Evolutionary conservation across 2,888 invertebrate genomes (phyloP), one percentile per base, ranked within the genome.

Genomic region (Camptogramma bilineatum): DNA sequence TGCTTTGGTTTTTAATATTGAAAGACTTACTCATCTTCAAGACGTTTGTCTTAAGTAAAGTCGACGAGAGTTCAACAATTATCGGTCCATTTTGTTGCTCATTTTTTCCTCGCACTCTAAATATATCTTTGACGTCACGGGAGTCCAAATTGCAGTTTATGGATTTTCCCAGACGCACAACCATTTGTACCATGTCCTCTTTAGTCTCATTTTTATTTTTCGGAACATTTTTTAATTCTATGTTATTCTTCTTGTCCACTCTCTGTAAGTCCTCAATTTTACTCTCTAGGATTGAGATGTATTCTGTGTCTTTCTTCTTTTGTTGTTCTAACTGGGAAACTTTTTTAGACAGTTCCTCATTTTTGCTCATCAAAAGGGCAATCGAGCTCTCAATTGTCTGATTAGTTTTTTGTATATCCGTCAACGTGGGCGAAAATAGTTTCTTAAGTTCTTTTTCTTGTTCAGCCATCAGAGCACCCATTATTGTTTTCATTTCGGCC

Each of bases 381-480:
- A 53, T 53, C 1, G 39, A 53, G 13, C 13, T 42, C 19, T 53
- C 42, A 19, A 53, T 53, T 13, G 19, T 34, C 10, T 21, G 42
- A 18, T 42, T 53, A 1, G 52, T 53, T 53, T 53, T 53, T 42
- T 53, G 18, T 13, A 53, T 39, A 1, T 53, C 42, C 10, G 18
- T 4, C 19, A 53, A 18, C 1, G 52, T 53, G 0, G 52, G 52
- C 1, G 34, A 31, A n/a, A 53, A 53, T 3, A 42, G 19, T 7
- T 53, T 53, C n/a, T 53, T 53, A 4, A 53, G 18, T 21, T 53
- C 52, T 9, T 18, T 42, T 21, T 53, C 52, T 21, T 53, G 52
- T 7, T 42, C 39, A 18, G 52, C 39, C 39, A 53, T 4, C 7
- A 53, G 21, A 7, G 4, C 7, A 17, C n/a, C 19, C 52, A 53